Evolutionary conservation across 2,888 invertebrate species (phyloP), one percentile per base, ranked within the genome.

Genomic region (Hypena proboscidalis): DNA sequence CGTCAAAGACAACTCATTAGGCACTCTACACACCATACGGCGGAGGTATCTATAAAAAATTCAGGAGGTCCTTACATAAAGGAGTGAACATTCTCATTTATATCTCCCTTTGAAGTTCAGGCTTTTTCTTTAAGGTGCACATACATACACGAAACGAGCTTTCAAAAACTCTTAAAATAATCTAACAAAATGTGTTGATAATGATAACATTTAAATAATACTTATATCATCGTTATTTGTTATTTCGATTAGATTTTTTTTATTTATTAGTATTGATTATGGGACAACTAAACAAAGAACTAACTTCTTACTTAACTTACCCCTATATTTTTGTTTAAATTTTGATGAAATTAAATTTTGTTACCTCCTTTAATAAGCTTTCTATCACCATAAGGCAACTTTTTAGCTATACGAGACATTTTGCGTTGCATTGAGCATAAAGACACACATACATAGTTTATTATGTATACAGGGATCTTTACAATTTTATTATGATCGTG

Each of bases 1-100:
- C 70, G 72, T 72, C 69, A 77, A 77, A 77, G 79, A 77, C 74
- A 74, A 72, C 79, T 80, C 80, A 80, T 80, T 80, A 80, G 76
- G 75, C 78, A 79, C 79, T 78, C 74, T 69, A 74, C 77, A 75
- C 73, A 77, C 71, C 72, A 70, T 76, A 72, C 72, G 71, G 63
- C 67, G 70, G 69, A 68, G 71, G 67, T 62, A 68, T 74, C 70
- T 70, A 76, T 80, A 76, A 77, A 82, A 82, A 79, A 80, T 74
- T 80, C 78, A 77, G 62, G 65, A 66, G 58, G 73, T 73, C 70
- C 74, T 73, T 71, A 73, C 74, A 65, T 65, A 65, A 65, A 64
- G 58, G 61, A 64, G 64, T 64, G 65, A 64, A 65, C 56, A 70
- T 78, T 77, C 74, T 71, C 74, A 74, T 76, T 75, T 69, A 70